phyloP scores from a whole-genome alignment of 2,888 invertebrate genomes.

The Cantharis nigra region DNA sequence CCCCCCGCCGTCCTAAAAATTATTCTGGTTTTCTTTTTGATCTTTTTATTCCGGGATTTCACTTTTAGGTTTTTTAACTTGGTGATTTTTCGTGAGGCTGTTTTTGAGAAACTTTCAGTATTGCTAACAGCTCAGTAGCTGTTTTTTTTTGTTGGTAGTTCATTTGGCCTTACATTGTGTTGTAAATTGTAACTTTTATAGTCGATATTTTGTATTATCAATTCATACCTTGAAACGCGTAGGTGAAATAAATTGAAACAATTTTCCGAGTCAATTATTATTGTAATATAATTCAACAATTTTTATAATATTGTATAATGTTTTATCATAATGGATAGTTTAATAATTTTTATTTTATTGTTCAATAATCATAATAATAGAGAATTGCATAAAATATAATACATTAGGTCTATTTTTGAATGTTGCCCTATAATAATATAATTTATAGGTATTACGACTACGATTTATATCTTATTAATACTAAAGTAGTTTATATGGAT shows the following conservation, averaged over 20 bases:
- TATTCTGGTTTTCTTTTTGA: too few species aligned
- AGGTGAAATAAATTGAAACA: background rate
- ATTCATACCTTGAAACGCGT: too few species aligned
- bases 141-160: too few species aligned
- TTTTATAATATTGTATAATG: background rate
- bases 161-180: too few species aligned
- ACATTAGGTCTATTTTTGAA: background rate
- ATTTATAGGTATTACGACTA: background rate
- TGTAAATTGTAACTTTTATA: too few species aligned
- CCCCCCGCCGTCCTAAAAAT: too few species aligned
- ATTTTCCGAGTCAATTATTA: background rate
- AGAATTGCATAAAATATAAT: background rate
- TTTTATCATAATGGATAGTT: background rate
- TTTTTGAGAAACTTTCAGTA: too few species aligned
- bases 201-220: too few species aligned
- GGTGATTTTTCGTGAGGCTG: too few species aligned
- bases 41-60: too few species aligned
- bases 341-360: background rate
- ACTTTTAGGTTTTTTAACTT: too few species aligned
- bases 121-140: too few species aligned
- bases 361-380: background rate
- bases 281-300: background rate
- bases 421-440: background rate
- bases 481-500: background rate
- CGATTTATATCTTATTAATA: background rate